A percentile compares a stretch with the other conserved stretches of the same genome.
These are phyloP conservation scores for Drosophila eugracilis DNA, from an alignment of 1,140 invertebrate species.

Conservation along the genomic window DNA sequence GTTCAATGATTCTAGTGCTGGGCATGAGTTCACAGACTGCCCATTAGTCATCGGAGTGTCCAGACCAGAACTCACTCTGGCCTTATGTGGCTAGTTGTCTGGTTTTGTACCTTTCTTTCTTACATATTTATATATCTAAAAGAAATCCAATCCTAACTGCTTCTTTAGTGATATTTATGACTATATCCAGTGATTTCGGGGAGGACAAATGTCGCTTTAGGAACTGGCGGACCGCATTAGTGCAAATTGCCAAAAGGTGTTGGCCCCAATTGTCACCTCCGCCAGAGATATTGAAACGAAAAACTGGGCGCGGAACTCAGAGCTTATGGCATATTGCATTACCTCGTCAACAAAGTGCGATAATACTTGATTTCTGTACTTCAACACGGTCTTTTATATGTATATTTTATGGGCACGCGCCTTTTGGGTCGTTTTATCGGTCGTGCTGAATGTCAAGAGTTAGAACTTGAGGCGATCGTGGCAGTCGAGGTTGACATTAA, in stretches of 20 bases:
- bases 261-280: conserved; percentile 79
- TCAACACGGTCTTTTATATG: neutral
- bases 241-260: conserved; percentile 74
- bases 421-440: conserved; percentile 67
- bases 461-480: conserved; percentile 48
- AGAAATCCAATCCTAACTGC: conserved; percentile 1
- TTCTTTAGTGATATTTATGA: conserved; percentile 46
- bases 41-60: conserved; percentile 55
- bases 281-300: conserved; percentile 63
- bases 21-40: conserved; percentile 47
- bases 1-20: conserved; percentile 67
- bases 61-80: conserved; percentile 12
- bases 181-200: conserved; percentile 40
- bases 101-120: conserved; percentile 1
- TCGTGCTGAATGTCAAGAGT: conserved; percentile 66
- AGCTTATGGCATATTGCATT: conserved; percentile 64
- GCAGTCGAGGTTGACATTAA: conserved; percentile 64
- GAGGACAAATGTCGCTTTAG: conserved; percentile 44
- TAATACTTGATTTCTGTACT: conserved; percentile 45
- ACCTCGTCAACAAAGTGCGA: conserved; percentile 54
- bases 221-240: conserved; percentile 60
- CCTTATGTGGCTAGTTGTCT: conserved; percentile 38
- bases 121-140: neutral
- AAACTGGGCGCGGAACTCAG: conserved; percentile 69
- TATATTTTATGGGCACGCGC: conserved; percentile 73